A percentile compares a stretch with the other conserved stretches of the same genome.
phyloP scores from a whole-genome alignment of 2,113 vertebrate species.

The Mustelus asterias region DNA sequence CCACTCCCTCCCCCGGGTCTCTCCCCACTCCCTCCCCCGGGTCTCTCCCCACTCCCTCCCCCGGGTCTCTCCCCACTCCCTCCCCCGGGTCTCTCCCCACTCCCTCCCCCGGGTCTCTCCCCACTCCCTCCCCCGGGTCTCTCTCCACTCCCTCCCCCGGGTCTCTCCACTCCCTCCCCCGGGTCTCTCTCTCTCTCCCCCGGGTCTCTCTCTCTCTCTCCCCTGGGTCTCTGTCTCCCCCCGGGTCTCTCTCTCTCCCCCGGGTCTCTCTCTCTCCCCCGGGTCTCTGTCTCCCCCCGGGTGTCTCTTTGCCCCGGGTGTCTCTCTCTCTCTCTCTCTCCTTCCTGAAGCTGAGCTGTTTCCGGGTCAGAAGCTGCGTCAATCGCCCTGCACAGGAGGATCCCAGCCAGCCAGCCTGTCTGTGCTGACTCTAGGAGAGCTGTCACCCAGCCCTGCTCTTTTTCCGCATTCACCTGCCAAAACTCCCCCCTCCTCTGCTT shows the following conservation, averaged over 20 bases:
- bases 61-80: too few species aligned
- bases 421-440: too few species aligned
- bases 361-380: background rate
- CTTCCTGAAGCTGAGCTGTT: background rate
- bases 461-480: background rate
- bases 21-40: constrained; percentile 15
- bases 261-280: background rate
- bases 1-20: constrained; percentile 40
- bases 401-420: background rate
- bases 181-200: too few species aligned
- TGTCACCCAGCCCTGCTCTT: too few species aligned
- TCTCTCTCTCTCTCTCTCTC: background rate
- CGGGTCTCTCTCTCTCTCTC: constrained; percentile 40
- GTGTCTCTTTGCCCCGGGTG: background rate
- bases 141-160: background rate
- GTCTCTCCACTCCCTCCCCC: constrained; percentile 32
- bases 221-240: background rate
- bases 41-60: too few species aligned
- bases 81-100: background rate
- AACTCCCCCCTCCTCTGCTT: background rate
- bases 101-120: background rate
- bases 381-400: background rate
- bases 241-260: background rate
- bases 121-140: too few species aligned
- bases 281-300: background rate